Evolutionary conservation across 2,797 vertebrate species (phyloP).

Genomic region (Channallabes apus): DNA sequence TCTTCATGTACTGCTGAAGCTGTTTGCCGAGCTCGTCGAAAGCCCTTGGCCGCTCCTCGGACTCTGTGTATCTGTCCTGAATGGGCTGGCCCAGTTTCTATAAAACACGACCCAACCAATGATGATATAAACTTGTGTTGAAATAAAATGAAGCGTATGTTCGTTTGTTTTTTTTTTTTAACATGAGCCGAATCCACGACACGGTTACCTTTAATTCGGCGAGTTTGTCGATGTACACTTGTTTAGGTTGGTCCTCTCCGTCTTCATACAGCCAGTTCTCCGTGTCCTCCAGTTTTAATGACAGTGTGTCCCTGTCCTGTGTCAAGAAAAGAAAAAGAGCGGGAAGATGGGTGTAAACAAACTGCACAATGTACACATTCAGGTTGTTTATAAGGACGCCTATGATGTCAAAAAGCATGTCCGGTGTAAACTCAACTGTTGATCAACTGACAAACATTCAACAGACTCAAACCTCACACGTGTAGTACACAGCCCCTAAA

Average conservation of each 20-base stretch:
- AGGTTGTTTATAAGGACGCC: neutral
- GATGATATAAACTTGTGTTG: neutral
- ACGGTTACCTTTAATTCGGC: conserved; percentile 84
- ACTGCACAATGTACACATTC: neutral
- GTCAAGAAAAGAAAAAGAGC: neutral
- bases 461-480: neutral
- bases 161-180: neutral
- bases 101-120: conserved; percentile 7
- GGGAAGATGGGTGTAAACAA: neutral
- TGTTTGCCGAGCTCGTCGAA: conserved; percentile 95
- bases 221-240: conserved; percentile 96
- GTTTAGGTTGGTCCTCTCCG: conserved; percentile 96
- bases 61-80: conserved; percentile 83
- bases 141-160: neutral
- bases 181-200: neutral
- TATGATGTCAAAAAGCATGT: neutral
- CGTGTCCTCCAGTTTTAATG: conserved; percentile 92
- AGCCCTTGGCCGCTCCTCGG: conserved; percentile 89
- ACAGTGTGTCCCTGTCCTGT: conserved; percentile 88
- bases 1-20: conserved; percentile 95
- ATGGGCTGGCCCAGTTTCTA: conserved; percentile 92
- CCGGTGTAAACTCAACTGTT: neutral
- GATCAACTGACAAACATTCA: neutral
- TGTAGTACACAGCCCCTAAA: too few relatives aligned
- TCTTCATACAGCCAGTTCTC: conserved; percentile 98